phyloP scores from a whole-genome alignment of 2,888 invertebrate genomes.

The Drosophila emarginata region DNA sequence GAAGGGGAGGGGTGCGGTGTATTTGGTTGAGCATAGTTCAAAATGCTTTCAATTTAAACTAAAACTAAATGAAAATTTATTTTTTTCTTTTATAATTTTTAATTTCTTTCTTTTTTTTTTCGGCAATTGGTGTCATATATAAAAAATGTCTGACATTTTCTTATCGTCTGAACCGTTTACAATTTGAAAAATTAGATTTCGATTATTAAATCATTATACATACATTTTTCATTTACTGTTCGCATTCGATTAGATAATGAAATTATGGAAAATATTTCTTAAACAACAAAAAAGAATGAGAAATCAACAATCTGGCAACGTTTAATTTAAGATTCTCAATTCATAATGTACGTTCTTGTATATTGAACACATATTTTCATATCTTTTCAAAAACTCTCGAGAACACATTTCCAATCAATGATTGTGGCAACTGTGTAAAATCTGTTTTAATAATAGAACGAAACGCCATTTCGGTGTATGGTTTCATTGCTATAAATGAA shows the following conservation, averaged over 20 bases:
- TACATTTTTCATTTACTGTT: background rate
- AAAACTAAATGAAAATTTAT: too few species aligned
- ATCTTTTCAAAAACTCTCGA: too few species aligned
- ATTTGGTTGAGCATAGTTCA: background rate
- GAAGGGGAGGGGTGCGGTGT: too few species aligned
- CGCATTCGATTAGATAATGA: background rate
- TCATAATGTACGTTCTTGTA: too few species aligned
- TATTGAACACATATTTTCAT: too few species aligned
- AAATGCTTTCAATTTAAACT: too few species aligned
- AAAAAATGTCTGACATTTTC: background rate
- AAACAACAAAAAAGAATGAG: too few species aligned
- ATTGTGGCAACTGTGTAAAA: too few species aligned
- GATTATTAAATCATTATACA: constrained; percentile 7
- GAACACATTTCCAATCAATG: too few species aligned
- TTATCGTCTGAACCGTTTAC: background rate
- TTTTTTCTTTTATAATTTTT: background rate
- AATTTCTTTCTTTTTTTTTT: background rate
- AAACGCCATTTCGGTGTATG: background rate
- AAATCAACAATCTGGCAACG: too few species aligned
- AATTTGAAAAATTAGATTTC: constrained; percentile 6
- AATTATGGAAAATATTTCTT: background rate
- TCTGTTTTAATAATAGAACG: background rate
- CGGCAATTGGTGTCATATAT: background rate
- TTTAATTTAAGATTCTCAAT: too few species aligned
- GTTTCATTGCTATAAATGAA: background rate